phyloP scores from a whole-genome alignment of 2,888 invertebrate genomes.

The Nomada goodeniana region DNA sequence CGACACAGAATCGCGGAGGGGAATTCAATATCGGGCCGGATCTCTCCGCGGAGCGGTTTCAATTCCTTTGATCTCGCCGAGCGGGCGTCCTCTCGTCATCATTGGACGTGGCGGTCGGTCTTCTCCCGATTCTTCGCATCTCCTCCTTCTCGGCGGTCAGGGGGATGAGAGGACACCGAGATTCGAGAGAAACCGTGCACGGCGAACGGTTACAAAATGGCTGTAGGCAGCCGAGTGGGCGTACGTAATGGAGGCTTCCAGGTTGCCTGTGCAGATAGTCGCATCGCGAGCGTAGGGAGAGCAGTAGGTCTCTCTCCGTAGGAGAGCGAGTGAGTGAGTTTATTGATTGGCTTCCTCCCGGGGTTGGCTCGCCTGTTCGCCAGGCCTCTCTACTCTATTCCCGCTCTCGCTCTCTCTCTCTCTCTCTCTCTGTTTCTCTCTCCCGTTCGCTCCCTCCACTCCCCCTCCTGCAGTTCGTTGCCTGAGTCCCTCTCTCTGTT shows the following conservation, averaged over 20 bases:
- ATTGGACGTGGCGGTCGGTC: constrained; percentile 11
- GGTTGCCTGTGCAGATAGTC: constrained; percentile 72
- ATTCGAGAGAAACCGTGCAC: constrained; percentile 69
- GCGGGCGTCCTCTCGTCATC: constrained; percentile 17
- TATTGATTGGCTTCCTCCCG: constrained; percentile 84
- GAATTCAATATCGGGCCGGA: constrained; percentile 42
- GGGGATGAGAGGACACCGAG: constrained; percentile 60
- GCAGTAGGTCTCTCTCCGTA: constrained; percentile 75
- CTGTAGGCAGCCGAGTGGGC: constrained; percentile 83
- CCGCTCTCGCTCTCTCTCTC: constrained; percentile 53
- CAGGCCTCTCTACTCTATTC: constrained; percentile 67
- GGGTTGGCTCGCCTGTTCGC: constrained; percentile 76
- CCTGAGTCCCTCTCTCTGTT: constrained; percentile 25
- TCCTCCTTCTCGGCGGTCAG: not conserved
- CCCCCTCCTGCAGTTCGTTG: constrained; percentile 35
- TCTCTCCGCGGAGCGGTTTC: not conserved
- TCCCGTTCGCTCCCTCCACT: constrained; percentile 39
- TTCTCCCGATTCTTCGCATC: constrained; percentile 23
- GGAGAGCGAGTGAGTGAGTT: constrained; percentile 79
- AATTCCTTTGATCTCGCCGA: constrained; percentile 50
- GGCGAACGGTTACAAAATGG: constrained; percentile 83
- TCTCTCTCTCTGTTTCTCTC: constrained; percentile 28
- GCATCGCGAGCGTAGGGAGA: constrained; percentile 73
- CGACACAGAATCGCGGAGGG: constrained; percentile 33
- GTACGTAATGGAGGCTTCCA: constrained; percentile 83